Base-by-base conservation (phyloP, 2,113 vertebrate species). In the Rousettus leschenaultii region DNA sequence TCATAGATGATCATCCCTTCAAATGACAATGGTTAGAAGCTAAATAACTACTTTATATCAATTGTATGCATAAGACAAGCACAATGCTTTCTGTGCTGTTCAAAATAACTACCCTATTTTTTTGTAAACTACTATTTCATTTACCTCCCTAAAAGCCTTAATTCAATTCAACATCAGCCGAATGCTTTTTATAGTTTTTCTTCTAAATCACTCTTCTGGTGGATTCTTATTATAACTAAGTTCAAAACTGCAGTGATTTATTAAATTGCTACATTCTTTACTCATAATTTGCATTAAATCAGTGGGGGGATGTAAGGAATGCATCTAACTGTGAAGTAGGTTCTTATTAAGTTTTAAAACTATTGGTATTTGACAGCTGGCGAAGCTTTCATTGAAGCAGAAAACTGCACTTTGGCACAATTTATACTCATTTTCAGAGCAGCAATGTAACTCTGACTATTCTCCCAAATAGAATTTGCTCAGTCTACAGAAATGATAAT, bases 221-320 rank as follows among this genome's bases (percentile, higher is more conserved):
- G 80, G 43, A 68, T 88, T 91, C 21, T 30, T 66, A 79, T 94
- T 95, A 89, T 63, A 68, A 19, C 13, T 45, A 94, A 83, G 21
- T 85, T 97, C 45, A 83, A 91, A 97, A 96, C 55, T 93, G n/a
- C 3, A 40, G 30, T 82, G 33, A 85, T 77, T 96, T 96, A 65
- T 96, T 93, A 95, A 93, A 75, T 66, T 79, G 59, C 61, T 87
- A 61, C 15, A 68, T 88, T 94, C 51, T 63, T 90, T 59, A 59
- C 84, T 71, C 12, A 61, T 83, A 66, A 70, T 93, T 94, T 82
- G 2, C 24, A 68, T 68, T 55, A 63, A 91, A 66, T 88, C 21
- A 63, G 38, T 1, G 4, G 43, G 6, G 63, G 12, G 38, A 38
- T 45, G 28, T 19, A 77, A 87, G 53, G 48, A 93, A 78, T 91